Conservation (phyloP, 2,888 invertebrate genomes). For the Chloroclystis v-ata region DNA sequence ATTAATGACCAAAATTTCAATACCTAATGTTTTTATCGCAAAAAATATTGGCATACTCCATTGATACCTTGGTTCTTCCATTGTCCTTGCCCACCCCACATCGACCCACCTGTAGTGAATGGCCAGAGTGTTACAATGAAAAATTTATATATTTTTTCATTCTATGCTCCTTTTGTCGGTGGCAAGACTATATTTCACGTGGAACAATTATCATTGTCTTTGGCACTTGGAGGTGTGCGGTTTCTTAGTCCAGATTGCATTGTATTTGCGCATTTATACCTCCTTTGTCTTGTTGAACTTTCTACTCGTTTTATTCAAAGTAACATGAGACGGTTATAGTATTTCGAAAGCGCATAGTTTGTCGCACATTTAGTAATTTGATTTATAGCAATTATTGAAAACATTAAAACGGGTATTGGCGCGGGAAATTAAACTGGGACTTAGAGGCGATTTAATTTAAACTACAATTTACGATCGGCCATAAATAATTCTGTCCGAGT, state of each 20-base stretch:
- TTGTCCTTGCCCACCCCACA: slow-evolving; percentile 70
- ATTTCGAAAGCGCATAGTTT: slow-evolving; percentile 21
- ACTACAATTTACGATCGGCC: slow-evolving; percentile 67
- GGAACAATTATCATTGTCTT: slow-evolving; percentile 78
- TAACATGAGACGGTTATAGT: slow-evolving; percentile 5
- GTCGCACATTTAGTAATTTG: slow-evolving; percentile 43
- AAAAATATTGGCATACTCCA: slow-evolving; percentile 65
- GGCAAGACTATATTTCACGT: slow-evolving; percentile 75
- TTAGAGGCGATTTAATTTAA: slow-evolving; percentile 70
- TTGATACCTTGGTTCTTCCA: slow-evolving; percentile 71
- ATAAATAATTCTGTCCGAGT: slow-evolving; percentile 67
- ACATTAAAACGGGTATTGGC: slow-evolving; percentile 57
- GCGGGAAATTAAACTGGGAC: slow-evolving; percentile 55
- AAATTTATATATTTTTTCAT: slow-evolving; percentile 59
- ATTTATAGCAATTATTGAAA: slow-evolving; percentile 64
- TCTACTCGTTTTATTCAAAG: slow-evolving; percentile 6
- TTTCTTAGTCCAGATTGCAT: slow-evolving; percentile 39
- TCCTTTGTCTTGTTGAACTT: slow-evolving; percentile 14
- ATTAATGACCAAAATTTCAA: slow-evolving; percentile 59
- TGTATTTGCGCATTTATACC: slow-evolving; percentile 23
- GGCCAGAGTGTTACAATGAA: slow-evolving; percentile 65
- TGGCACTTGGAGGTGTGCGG: slow-evolving; percentile 57
- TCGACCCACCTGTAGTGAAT: slow-evolving; percentile 73
- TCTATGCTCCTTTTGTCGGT: slow-evolving; percentile 67
- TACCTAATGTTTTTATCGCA: slow-evolving; percentile 49